phyloP scores from a whole-genome alignment of 1,140 invertebrate genomes.

The Caenorhabditis tropicalis region DNA sequence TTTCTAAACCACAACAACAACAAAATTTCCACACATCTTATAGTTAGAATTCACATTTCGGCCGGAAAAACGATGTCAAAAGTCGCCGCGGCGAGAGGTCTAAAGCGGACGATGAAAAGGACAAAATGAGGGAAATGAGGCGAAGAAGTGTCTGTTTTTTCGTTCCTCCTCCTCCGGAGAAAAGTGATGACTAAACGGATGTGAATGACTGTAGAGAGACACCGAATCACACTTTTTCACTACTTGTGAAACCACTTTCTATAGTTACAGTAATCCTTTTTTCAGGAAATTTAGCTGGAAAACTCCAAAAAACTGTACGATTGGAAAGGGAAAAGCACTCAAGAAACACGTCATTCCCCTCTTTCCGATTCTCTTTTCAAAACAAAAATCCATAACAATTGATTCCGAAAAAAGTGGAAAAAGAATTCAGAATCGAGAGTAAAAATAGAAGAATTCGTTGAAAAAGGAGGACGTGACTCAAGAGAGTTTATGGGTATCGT shows the following conservation, averaged over 20 bases:
- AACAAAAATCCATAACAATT: no score
- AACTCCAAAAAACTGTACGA: background rate
- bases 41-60: no score
- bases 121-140: slow-evolving; percentile 15
- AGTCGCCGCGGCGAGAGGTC: background rate
- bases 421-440: background rate
- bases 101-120: background rate
- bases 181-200: slow-evolving; percentile 15
- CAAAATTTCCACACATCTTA: background rate
- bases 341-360: background rate
- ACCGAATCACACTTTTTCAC: background rate
- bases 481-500: slow-evolving; percentile 13
- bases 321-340: no score
- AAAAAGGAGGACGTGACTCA: background rate
- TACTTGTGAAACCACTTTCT: background rate
- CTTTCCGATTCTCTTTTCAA: no score
- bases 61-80: background rate
- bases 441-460: background rate
- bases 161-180: background rate
- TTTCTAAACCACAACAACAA: slow-evolving; percentile 10
- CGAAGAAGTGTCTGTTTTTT: background rate
- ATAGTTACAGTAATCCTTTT: background rate
- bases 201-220: background rate
- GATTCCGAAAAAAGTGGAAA: background rate
- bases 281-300: background rate